Conservation (phyloP, 2,113 vertebrate genomes). For the Rynchops niger region DNA sequence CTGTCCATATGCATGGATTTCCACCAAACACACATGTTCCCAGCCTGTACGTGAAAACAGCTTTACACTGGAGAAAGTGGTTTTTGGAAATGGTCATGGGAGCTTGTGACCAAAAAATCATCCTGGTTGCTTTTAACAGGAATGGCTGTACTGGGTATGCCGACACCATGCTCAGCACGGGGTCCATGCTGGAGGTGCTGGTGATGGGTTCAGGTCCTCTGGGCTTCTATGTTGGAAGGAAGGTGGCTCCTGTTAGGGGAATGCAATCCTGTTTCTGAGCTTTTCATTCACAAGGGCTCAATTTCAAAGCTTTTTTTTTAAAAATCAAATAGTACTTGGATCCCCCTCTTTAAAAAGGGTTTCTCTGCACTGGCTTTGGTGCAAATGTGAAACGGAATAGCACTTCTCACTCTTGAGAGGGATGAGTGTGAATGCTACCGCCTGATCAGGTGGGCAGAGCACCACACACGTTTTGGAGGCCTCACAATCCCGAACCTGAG, state of each 20-base stretch:
- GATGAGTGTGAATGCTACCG: background rate
- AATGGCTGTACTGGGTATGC: background rate
- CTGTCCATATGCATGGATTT: rapidly evolving
- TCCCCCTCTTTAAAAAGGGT: background rate
- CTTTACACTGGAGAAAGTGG: background rate
- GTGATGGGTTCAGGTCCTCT: background rate
- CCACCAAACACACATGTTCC: background rate
- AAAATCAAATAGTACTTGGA: background rate
- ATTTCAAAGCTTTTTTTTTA: background rate
- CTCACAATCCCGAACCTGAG: rapidly evolving
- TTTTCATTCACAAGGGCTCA: background rate
- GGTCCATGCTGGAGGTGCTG: background rate
- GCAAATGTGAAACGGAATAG: background rate
- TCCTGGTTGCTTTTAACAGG: background rate
- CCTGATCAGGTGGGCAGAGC: background rate
- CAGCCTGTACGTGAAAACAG: background rate
- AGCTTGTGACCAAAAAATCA: background rate
- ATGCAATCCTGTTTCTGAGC: background rate
- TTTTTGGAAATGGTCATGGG: background rate
- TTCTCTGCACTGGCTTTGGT: background rate
- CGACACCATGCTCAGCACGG: rapidly evolving
- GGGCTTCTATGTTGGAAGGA: background rate
- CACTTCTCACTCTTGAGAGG: background rate
- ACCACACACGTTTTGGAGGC: rapidly evolving
- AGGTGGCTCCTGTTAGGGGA: background rate